Percentiles rank a stretch among this genome's conserved stretches.
Conservation (phyloP, 2,113 vertebrate species). For the Recurvirostra avosetta region DNA sequence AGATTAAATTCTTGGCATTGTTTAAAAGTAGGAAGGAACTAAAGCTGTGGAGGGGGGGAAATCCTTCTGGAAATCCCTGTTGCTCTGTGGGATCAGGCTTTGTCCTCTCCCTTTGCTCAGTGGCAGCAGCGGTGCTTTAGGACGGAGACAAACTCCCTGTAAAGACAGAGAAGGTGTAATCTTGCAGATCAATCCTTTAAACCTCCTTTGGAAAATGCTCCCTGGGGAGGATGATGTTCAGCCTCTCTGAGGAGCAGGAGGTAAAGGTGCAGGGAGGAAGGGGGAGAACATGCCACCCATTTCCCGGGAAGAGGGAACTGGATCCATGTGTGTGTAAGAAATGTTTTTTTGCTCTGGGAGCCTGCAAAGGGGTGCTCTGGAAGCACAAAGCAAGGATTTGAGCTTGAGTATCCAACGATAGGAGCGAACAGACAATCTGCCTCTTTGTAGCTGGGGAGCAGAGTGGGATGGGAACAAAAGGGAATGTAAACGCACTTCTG, state of each 20-base stretch:
- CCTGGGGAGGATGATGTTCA: neutral
- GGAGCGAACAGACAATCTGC: neutral
- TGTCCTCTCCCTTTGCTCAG: neutral
- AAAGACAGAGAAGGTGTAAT: neutral
- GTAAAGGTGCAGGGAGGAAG: neutral
- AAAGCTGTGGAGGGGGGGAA: neutral
- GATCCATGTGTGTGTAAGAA: neutral
- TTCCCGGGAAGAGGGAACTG: neutral
- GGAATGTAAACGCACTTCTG: neutral
- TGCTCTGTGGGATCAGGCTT: neutral
- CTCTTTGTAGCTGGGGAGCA: neutral
- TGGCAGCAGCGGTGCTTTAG: neutral
- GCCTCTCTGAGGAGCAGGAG: neutral
- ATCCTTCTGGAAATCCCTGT: conserved; percentile 51
- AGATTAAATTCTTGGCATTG: conserved; percentile 58
- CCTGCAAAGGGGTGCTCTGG: neutral
- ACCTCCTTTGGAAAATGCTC: neutral
- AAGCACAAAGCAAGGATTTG: neutral
- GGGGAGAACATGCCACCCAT: neutral
- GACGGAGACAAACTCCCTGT: neutral
- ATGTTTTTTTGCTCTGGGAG: neutral
- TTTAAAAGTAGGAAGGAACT: conserved; percentile 63
- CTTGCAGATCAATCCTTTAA: neutral
- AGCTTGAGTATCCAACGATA: neutral
- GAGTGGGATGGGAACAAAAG: conserved; percentile 18